These are phyloP conservation scores for Trichomalopsis sarcophagae DNA, from an alignment of 1,140 invertebrate genomes.

Conservation along the genomic window DNA sequence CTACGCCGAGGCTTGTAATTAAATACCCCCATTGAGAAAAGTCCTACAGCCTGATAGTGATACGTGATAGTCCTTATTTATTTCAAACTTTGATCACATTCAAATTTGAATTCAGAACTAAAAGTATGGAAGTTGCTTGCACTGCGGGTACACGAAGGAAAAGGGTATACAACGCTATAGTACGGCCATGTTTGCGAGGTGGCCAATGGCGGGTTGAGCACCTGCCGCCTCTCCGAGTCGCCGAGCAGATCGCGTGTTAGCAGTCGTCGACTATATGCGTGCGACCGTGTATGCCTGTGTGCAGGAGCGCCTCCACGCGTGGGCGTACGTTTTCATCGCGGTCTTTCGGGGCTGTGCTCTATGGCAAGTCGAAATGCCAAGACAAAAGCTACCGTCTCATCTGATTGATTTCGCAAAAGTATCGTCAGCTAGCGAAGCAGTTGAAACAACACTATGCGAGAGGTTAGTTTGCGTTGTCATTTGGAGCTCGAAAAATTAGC, in stretches of 20 bases:
- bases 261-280: neutral
- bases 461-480: neutral
- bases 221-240: constrained; percentile 70
- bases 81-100: neutral
- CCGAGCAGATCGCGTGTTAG: constrained; percentile 41
- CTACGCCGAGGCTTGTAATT: constrained; percentile 60
- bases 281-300: neutral
- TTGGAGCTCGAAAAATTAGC: neutral
- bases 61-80: too few relatives aligned
- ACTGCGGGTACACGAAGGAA: constrained; percentile 61
- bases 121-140: constrained; percentile 29
- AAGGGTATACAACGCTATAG: constrained; percentile 58
- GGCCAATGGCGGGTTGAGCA: constrained; percentile 74
- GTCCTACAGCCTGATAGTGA: too few relatives aligned
- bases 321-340: constrained; percentile 42
- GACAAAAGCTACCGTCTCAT: neutral
- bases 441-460: too few relatives aligned
- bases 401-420: too few relatives aligned
- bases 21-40: constrained; percentile 59
- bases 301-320: constrained; percentile 4
- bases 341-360: neutral
- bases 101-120: neutral
- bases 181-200: constrained; percentile 74
- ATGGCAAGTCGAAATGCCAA: neutral
- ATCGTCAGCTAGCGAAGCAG: too few relatives aligned